A percentile compares a stretch with the other conserved stretches of the same genome.
These are phyloP conservation scores for Alaudala cheleensis DNA, from an alignment of 2,113 vertebrate species.

Conservation along the genomic window DNA sequence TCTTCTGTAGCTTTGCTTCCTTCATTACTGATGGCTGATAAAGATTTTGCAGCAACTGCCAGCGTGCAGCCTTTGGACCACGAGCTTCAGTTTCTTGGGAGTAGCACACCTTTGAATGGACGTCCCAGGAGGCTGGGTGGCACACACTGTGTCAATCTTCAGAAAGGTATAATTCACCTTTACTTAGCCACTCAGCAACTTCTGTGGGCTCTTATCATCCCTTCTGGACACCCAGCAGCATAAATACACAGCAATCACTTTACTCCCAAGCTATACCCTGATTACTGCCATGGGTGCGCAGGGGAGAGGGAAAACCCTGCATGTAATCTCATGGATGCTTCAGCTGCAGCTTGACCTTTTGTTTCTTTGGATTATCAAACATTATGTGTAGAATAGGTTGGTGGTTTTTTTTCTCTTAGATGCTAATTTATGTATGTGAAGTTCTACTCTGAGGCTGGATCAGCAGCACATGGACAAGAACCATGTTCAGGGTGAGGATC, in stretches of 20 bases:
- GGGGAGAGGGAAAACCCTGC: not conserved
- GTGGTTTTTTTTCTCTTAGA: not conserved
- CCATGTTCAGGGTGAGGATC: not conserved
- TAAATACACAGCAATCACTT: not conserved
- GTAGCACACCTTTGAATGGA: not conserved
- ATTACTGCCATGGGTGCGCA: not conserved
- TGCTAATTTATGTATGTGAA: not conserved
- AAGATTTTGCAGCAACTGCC: not conserved
- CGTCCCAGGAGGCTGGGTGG: not conserved
- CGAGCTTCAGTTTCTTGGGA: not conserved
- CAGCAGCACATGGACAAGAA: not conserved
- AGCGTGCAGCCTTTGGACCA: rapidly evolving
- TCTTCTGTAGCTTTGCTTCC: not conserved
- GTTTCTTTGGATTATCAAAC: not conserved
- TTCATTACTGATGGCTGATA: rapidly evolving
- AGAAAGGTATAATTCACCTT: not conserved
- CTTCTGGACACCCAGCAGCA: not conserved
- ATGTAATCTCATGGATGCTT: not conserved
- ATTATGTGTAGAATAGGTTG: not conserved
- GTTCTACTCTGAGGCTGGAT: not conserved
- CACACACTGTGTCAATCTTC: not conserved
- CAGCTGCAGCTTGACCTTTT: not conserved
- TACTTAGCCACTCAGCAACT: not conserved
- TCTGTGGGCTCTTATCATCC: not conserved
- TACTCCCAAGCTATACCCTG: not conserved